phyloP scores from a whole-genome alignment of 2,113 vertebrate species.

The Oxygymnocypris stewartii region DNA sequence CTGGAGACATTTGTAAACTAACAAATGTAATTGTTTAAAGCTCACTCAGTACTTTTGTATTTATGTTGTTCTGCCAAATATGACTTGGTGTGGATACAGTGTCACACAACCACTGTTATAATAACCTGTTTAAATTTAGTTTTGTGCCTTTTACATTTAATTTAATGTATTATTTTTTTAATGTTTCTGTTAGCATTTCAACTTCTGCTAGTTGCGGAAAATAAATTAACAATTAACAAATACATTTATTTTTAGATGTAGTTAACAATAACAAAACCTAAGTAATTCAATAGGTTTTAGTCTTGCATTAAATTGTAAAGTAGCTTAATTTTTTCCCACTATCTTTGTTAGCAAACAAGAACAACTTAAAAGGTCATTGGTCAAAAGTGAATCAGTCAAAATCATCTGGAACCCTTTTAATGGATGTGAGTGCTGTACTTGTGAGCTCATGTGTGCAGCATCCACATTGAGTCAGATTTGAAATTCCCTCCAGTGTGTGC shows the following conservation, averaged over 20 bases:
- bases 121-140: neutral
- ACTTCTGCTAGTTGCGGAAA: too few species aligned
- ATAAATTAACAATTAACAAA: too few species aligned
- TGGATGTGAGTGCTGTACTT: neutral
- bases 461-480: constrained; percentile 7
- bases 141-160: too few species aligned
- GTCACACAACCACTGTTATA: neutral
- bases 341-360: neutral
- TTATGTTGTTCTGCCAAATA: neutral
- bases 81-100: neutral
- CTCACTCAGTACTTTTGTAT: neutral
- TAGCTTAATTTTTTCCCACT: neutral
- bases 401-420: neutral
- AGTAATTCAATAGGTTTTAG: neutral
- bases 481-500: constrained; percentile 35
- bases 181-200: too few species aligned
- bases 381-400: neutral
- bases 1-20: neutral
- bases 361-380: constrained; percentile 3
- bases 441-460: neutral
- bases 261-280: neutral
- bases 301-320: neutral
- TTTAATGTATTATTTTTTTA: too few species aligned
- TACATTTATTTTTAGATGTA: neutral
- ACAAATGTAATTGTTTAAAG: neutral